These are phyloP conservation scores for Mustela lutreola DNA, from an alignment of 2,113 vertebrate species.

Conservation along the genomic window DNA sequence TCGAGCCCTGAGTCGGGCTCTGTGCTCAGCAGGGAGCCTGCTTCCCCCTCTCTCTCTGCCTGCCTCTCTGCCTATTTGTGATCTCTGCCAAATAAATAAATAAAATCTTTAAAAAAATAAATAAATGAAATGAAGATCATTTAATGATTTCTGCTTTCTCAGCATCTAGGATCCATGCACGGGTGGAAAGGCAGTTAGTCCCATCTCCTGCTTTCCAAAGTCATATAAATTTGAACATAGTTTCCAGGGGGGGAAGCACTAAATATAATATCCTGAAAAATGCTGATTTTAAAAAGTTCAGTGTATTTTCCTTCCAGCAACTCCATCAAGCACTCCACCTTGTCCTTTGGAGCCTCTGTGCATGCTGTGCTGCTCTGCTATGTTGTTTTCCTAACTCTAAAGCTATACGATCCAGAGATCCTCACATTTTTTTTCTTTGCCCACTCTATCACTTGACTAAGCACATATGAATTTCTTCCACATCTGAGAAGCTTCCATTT, in stretches of 20 bases:
- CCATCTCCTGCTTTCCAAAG: not conserved
- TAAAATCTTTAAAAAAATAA: not conserved
- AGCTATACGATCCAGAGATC: not conserved
- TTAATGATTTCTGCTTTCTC: not conserved
- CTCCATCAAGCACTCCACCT: not conserved
- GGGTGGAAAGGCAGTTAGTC: not conserved
- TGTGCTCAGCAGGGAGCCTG: too few species aligned
- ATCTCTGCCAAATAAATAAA: too few species aligned
- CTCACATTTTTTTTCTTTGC: not conserved
- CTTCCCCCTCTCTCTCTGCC: too few species aligned
- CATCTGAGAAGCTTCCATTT: not conserved
- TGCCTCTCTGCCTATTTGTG: too few species aligned
- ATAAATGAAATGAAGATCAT: not conserved
- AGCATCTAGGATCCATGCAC: not conserved
- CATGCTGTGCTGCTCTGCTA: fast-evolving
- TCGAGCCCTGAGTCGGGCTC: too few species aligned
- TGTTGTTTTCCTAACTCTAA: not conserved
- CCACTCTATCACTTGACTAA: not conserved
- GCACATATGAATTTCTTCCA: not conserved
- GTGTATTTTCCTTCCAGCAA: not conserved
- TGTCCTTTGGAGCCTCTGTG: not conserved
- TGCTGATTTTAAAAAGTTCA: not conserved
- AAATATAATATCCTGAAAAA: not conserved
- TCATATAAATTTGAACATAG: not conserved
- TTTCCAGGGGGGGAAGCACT: not conserved